Percentiles rank a stretch among this genome's conserved stretches.
These are phyloP conservation scores for Geophilus truncorum DNA, from an alignment of 2,888 invertebrate species.

Conservation along the genomic window DNA sequence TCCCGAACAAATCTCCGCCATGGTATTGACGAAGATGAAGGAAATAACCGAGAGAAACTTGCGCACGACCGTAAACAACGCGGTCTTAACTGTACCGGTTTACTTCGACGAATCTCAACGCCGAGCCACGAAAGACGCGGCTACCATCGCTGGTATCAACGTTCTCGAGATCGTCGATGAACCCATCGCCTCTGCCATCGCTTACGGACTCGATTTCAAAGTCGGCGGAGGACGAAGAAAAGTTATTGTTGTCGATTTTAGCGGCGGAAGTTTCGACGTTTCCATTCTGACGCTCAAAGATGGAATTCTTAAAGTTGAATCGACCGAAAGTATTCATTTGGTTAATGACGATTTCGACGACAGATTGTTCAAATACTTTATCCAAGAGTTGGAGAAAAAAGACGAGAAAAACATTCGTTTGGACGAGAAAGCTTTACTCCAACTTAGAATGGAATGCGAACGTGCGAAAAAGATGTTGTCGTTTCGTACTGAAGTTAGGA, in stretches of 20 bases:
- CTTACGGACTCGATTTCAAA: conserved; percentile 55
- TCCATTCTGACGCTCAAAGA: conserved; percentile 91
- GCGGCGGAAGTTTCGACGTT: conserved; percentile 92
- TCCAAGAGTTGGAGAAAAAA: conserved; percentile 64
- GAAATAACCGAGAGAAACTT: conserved; percentile 35
- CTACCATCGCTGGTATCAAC: conserved; percentile 74
- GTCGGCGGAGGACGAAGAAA: conserved; percentile 51
- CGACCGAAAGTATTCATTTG: conserved; percentile 89
- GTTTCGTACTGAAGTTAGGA: conserved; percentile 67
- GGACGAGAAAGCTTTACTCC: conserved; percentile 77
- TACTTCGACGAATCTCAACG: conserved; percentile 66
- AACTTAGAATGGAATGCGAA: conserved; percentile 64
- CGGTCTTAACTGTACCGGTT: conserved; percentile 74
- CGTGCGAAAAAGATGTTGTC: conserved; percentile 71
- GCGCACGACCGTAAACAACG: conserved; percentile 62
- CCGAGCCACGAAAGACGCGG: conserved; percentile 83
- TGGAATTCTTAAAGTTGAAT: conserved; percentile 80
- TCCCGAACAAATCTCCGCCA: conserved; percentile 86
- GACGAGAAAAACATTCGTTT: conserved; percentile 81
- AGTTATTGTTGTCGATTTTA: conserved; percentile 60
- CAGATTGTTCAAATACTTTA: conserved; percentile 82
- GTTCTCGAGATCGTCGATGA: conserved; percentile 86
- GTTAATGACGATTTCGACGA: conserved; percentile 93
- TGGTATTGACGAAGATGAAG: conserved; percentile 61
- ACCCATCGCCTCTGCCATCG: conserved; percentile 67